These are phyloP conservation scores for Peromyscus melanophrys DNA, from an alignment of 2,797 vertebrate genomes.

Conservation along the genomic window DNA sequence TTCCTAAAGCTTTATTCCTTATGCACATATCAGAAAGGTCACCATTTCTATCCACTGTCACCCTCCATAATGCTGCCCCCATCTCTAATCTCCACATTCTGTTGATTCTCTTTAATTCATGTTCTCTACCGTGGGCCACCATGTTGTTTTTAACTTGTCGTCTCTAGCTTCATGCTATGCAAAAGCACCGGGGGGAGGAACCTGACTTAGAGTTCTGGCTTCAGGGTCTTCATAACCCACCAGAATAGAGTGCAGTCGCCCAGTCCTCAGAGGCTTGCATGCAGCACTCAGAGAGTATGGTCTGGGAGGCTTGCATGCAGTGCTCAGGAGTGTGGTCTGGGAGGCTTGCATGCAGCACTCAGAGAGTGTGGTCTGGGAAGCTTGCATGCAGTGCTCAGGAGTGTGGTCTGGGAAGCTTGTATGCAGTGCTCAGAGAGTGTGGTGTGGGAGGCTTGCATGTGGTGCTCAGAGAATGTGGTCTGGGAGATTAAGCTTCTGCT, in stretches of 20 bases:
- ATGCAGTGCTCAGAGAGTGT: too few relatives aligned
- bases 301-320: too few relatives aligned
- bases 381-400: too few relatives aligned
- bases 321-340: too few relatives aligned
- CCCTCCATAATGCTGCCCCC: fast-evolving
- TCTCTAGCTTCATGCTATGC: background rate
- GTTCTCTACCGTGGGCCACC: background rate
- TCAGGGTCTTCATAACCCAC: too few relatives aligned
- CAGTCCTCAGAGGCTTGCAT: fast-evolving
- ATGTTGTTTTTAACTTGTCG: background rate
- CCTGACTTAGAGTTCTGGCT: fast-evolving
- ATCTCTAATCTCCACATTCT: background rate
- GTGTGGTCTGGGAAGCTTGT: too few relatives aligned
- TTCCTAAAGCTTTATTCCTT: background rate
- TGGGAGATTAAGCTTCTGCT: too few relatives aligned
- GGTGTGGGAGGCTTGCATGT: too few relatives aligned
- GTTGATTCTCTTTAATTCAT: background rate
- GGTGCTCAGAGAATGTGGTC: too few relatives aligned
- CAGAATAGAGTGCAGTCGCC: too few relatives aligned
- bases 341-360: fast-evolving
- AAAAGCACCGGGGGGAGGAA: fast-evolving
- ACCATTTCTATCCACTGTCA: background rate
- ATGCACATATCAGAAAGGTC: fast-evolving
- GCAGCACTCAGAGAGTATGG: too few relatives aligned
- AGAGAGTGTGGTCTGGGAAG: too few relatives aligned